Percentiles rank a stretch among this genome's conserved stretches.
phyloP scores from a whole-genome alignment of 2,797 vertebrate species.

The Microctenopoma stevenorrisi region DNA sequence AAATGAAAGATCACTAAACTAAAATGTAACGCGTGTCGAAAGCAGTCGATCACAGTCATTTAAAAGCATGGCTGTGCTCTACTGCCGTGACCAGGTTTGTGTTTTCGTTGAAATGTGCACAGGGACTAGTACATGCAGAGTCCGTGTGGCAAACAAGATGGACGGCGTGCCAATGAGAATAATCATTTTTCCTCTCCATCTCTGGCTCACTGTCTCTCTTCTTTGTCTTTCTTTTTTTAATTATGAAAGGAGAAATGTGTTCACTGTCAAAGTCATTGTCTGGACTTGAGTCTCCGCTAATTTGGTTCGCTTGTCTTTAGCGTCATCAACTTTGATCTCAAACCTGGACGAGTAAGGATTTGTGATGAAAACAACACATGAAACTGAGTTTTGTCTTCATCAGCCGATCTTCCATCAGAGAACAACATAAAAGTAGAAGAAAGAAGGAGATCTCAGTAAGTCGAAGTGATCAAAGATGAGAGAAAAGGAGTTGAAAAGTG shows the following conservation, averaged over 20 bases:
- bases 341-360: conserved; percentile 31
- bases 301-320: conserved; percentile 28
- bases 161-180: conserved; percentile 45
- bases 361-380: conserved; percentile 14
- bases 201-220: conserved; percentile 41
- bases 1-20: no score
- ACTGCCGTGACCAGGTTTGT: conserved; percentile 15
- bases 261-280: conserved; percentile 3
- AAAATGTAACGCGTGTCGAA: not conserved
- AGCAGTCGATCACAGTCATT: conserved; percentile 21
- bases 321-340: conserved; percentile 38
- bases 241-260: conserved; percentile 51
- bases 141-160: conserved; percentile 35
- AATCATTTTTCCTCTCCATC: conserved; percentile 51
- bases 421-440: not conserved
- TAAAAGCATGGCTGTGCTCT: conserved; percentile 20
- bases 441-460: conserved; percentile 18
- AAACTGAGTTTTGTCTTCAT: conserved; percentile 15
- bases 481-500: conserved; percentile 18
- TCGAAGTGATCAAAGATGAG: conserved; percentile 45
- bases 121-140: conserved; percentile 33
- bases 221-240: conserved; percentile 39
- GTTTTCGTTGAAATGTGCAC: conserved; percentile 38
- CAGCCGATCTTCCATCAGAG: not conserved
- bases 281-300: conserved; percentile 17